Conservation (phyloP, 2,113 vertebrate genomes). For the Gobiocypris rarus region DNA sequence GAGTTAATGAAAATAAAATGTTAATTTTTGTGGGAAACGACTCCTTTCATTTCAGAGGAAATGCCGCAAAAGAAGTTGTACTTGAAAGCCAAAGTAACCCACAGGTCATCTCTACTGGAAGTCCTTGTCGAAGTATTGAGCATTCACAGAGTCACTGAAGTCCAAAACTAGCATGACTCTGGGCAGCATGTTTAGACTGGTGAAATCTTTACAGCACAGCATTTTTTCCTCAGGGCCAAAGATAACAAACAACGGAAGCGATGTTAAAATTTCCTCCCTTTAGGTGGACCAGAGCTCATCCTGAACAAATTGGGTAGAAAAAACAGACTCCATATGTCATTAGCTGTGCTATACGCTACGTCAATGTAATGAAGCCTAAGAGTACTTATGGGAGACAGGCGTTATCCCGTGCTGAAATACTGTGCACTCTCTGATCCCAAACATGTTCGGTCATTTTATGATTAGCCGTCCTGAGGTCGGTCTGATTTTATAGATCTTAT, state of each 20-base stretch:
- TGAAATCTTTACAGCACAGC: constrained; percentile 41
- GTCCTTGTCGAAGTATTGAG: neutral
- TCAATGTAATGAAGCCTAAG: constrained; percentile 21
- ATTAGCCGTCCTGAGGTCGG: neutral
- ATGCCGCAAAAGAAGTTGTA: neutral
- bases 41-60: neutral
- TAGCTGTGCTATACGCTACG: neutral
- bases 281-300: constrained; percentile 43
- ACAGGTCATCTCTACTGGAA: constrained; percentile 1
- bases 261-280: constrained; percentile 47
- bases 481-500: constrained; percentile 3
- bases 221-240: constrained; percentile 44
- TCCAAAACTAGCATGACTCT: constrained; percentile 51
- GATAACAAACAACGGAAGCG: constrained; percentile 53
- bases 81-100: neutral
- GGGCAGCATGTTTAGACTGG: constrained; percentile 53
- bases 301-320: constrained; percentile 11
- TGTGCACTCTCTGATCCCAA: constrained; percentile 21
- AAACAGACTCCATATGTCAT: constrained; percentile 29
- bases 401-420: constrained; percentile 23
- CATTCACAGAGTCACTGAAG: constrained; percentile 18
- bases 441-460: constrained; percentile 16
- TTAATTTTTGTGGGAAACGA: neutral
- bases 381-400: neutral
- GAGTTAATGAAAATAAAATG: neutral